These are phyloP conservation scores for Athene cunicularia DNA, from an alignment of 2,113 vertebrate species.

Conservation along the genomic window DNA sequence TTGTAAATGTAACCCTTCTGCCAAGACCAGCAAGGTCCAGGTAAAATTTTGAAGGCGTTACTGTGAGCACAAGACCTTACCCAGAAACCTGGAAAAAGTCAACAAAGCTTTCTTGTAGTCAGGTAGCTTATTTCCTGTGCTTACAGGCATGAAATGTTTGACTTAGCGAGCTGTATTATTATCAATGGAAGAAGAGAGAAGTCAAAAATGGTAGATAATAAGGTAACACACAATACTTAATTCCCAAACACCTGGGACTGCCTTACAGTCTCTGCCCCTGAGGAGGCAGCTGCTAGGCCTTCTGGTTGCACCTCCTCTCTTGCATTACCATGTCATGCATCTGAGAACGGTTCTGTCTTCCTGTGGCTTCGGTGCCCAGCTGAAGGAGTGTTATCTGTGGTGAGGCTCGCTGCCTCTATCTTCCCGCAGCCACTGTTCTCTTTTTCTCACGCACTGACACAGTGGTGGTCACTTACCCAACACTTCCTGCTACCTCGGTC, in stretches of 20 bases:
- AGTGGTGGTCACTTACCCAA: background rate
- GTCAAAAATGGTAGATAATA: background rate
- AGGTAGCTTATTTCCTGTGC: background rate
- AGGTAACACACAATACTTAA: background rate
- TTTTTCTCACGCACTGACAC: background rate
- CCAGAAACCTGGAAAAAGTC: background rate
- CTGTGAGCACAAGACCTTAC: background rate
- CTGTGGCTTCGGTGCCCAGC: background rate
- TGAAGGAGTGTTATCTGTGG: background rate
- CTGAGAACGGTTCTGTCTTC: background rate
- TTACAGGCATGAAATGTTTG: background rate
- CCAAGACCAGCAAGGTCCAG: background rate
- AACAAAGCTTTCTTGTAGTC: background rate
- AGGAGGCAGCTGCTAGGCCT: background rate
- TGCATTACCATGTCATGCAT: background rate
- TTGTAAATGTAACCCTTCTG: background rate
- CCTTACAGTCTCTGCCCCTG: background rate
- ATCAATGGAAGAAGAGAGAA: background rate
- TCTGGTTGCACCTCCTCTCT: background rate
- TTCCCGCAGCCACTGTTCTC: background rate
- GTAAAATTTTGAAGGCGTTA: background rate
- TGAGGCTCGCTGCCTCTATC: background rate
- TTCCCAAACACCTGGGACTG: background rate
- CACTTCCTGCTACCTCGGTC: background rate
- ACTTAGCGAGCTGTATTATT: background rate